These are phyloP conservation scores for Dioctria linearis DNA, from an alignment of 2,888 invertebrate genomes.

Conservation along the genomic window DNA sequence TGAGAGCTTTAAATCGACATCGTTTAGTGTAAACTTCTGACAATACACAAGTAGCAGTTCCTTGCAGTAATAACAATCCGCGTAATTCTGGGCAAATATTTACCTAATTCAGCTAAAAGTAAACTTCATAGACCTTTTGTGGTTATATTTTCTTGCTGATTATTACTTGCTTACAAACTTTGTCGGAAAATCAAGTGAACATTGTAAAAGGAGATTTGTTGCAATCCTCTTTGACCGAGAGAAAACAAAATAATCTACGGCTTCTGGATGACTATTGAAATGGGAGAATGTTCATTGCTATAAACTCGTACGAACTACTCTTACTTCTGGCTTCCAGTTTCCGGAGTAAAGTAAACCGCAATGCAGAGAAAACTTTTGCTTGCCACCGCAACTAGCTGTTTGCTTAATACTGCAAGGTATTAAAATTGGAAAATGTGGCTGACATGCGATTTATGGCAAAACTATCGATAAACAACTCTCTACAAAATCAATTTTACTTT, in stretches of 20 bases:
- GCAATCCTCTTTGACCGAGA: constrained; percentile 25
- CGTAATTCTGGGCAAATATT: neutral
- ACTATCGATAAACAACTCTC: too few species aligned
- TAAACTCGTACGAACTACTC: neutral
- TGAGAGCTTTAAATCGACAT: neutral
- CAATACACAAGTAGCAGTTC: too few species aligned
- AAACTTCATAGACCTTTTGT: neutral
- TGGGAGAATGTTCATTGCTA: neutral
- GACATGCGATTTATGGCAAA: constrained; percentile 5
- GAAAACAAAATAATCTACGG: constrained; percentile 9
- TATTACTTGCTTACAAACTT: constrained; percentile 19
- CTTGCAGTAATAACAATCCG: too few species aligned
- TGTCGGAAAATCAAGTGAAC: neutral
- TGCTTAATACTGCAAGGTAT: constrained; percentile 8
- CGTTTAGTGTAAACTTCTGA: too few species aligned
- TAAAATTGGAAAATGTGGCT: neutral
- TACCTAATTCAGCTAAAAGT: neutral
- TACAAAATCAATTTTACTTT: too few species aligned
- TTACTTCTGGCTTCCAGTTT: neutral
- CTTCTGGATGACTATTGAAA: neutral
- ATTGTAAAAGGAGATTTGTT: neutral
- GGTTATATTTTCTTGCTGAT: neutral
- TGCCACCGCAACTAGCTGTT: constrained; percentile 31
- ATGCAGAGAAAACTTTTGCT: constrained; percentile 37
- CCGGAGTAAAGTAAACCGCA: constrained; percentile 15